These are phyloP conservation scores for Ceyx erithaca DNA, from an alignment of 2,797 vertebrate genomes.

Conservation along the genomic window DNA sequence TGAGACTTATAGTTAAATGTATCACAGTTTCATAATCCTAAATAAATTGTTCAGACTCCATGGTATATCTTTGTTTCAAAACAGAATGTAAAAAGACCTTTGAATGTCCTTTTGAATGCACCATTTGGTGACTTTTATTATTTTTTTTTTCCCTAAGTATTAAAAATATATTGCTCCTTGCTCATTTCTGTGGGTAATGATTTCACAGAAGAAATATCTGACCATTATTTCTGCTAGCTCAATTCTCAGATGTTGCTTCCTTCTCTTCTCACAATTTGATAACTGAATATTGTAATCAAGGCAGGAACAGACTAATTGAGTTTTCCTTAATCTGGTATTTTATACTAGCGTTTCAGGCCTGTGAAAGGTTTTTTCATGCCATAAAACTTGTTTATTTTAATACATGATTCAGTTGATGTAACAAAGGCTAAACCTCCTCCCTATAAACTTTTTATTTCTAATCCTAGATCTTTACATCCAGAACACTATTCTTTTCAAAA, in stretches of 20 bases:
- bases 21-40: neutral
- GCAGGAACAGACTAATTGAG: neutral
- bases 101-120: neutral
- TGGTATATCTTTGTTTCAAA: neutral
- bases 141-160: neutral
- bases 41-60: neutral
- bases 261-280: neutral
- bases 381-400: neutral
- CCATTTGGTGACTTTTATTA: fast-evolving
- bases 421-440: neutral
- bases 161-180: neutral
- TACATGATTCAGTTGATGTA: neutral
- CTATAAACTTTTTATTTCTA: neutral
- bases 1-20: neutral
- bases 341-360: neutral
- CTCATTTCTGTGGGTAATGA: neutral
- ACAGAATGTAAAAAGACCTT: neutral
- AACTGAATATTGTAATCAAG: neutral
- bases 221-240: neutral
- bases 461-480: neutral
- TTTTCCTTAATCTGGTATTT: neutral
- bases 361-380: fast-evolving
- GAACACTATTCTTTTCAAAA: neutral
- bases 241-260: neutral
- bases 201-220: neutral